Conservation (phyloP, 2,888 invertebrate species). For the Isotomurus palustris region DNA sequence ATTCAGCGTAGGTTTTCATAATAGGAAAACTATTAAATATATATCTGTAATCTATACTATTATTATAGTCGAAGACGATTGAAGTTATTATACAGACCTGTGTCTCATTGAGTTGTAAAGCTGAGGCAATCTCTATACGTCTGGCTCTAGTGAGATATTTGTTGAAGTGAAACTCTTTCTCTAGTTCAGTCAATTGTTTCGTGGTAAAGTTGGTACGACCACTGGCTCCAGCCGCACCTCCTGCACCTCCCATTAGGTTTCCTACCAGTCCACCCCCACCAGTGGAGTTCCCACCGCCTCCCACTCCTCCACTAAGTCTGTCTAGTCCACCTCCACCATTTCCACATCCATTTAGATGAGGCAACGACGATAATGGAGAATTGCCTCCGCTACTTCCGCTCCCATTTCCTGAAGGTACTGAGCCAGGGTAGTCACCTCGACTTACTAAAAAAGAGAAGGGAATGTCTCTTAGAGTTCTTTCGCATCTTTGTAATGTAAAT, state of each 20-base stretch:
- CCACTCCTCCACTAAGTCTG: no score
- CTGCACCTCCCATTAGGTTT: conserved; percentile 24
- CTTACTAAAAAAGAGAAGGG: no score
- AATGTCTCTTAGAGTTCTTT: no score
- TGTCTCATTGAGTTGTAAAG: conserved; percentile 92
- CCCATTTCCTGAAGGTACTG: no score
- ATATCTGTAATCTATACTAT: no score
- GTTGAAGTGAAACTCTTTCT: conserved; percentile 98
- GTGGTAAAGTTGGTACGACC: conserved; percentile 99
- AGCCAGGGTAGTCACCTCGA: no score
- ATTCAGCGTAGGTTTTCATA: background rate
- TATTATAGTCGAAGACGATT: background rate
- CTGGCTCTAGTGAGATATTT: conserved; percentile 95
- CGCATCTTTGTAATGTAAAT: no score
- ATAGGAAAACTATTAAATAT: background rate
- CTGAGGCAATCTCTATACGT: conserved; percentile 95
- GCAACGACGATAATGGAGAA: no score
- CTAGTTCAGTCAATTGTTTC: conserved; percentile 96
- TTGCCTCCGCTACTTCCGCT: no score
- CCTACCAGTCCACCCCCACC: conserved; percentile 22
- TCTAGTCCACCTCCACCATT: no score
- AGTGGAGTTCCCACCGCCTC: no score
- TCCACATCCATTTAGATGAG: no score
- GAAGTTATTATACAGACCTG: conserved; percentile 61
- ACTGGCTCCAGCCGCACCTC: conserved; percentile 52